Base-by-base conservation (phyloP, 2,113 vertebrate species). In the Garra rufa region DNA sequence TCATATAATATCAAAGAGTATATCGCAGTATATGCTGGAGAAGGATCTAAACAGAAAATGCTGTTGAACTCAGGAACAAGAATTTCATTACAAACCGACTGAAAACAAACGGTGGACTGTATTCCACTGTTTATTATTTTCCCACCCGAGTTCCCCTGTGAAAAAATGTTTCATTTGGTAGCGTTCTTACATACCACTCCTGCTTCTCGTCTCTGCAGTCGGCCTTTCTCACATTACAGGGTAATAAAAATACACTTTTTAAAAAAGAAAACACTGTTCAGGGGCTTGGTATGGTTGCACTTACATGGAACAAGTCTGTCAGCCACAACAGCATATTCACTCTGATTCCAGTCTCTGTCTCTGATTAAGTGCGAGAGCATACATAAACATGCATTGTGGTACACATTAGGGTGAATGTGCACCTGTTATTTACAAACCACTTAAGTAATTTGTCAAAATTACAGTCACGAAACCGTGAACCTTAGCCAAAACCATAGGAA, bases 111-210 rank as follows among this genome's bases (percentile, higher is more conserved):
- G 10, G 6, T 50, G 65, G 24, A 28, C 34, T 14, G 43, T 69
- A 83, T 90, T 86, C 15, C 76, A 50, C 65, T 74, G 46, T 73
- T 80, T 81, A n/a, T 10, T 77, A 84, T 84, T 85, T 41, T 57
- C 50, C 26, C n/a, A 82, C 76, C 69, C 15, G 14, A 17, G 48
- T 80, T 59, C 75, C 84, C 63, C 76, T 63, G 76, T 83, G 57
- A 88, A 85, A n/a, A 87, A 82, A 71, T 90, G 84, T 90, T 93
- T 92, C 52, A 76, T 88, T 93, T 93, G 92, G 89, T 91, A 17
- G n/a, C 78, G 34, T 81, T 82, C 81, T 86, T 76, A 89, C 90
- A 92, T 94, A 93, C 89, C 85, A 73, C 84, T 77, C 69, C 81
- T 77, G 74, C 48, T 83, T 83, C 70, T 57, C 19, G 83, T 30